Percentiles rank a stretch among this genome's conserved stretches.
Evolutionary conservation across 2,888 invertebrate species (phyloP).

Genomic region (Macrosiphum euphorbiae): DNA sequence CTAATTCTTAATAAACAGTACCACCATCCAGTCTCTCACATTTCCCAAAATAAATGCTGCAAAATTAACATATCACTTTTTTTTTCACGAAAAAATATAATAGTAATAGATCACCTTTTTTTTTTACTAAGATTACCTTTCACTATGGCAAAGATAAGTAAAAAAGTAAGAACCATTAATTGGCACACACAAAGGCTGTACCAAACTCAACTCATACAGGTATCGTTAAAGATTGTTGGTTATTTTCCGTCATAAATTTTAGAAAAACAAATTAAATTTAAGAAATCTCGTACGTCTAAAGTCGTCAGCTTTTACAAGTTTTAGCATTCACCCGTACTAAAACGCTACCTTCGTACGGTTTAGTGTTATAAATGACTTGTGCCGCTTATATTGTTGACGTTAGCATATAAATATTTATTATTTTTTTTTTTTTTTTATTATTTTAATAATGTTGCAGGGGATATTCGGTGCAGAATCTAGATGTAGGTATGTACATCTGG

Average conservation of each 20-base stretch:
- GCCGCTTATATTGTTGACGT: neutral
- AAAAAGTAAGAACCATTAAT: neutral
- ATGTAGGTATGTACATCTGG: neutral
- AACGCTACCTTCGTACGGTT: neutral
- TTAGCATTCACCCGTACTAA: neutral
- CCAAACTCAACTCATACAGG: neutral
- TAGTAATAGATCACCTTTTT: neutral
- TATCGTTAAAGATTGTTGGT: neutral
- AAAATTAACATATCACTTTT: neutral
- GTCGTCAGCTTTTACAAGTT: constrained; percentile 30
- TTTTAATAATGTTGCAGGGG: neutral
- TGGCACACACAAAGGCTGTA: neutral
- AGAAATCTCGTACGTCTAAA: neutral
- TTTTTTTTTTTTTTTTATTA: neutral
- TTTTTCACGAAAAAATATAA: neutral
- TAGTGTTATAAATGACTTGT: constrained; percentile 31
- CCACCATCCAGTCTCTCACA: neutral
- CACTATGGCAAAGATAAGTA: neutral
- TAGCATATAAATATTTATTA: constrained; percentile 22
- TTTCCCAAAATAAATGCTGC: neutral
- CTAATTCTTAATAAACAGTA: neutral
- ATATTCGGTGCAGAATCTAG: neutral
- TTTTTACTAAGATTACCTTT: neutral
- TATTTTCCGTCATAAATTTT: neutral
- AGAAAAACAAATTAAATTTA: constrained; percentile 21